Base-by-base conservation (phyloP, 2,888 invertebrate genomes). In the Bellardia bayeri region DNA sequence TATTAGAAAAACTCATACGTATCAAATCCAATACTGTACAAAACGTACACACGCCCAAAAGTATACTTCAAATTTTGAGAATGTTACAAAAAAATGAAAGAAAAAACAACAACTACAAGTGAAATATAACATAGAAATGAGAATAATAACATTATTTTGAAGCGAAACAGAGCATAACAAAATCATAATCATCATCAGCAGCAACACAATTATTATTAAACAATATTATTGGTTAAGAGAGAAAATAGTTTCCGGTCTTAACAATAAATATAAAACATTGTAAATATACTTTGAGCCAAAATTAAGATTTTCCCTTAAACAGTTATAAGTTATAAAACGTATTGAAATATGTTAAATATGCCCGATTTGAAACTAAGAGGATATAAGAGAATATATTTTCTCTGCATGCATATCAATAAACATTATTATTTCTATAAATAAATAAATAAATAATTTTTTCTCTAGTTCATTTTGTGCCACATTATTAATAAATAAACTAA, bases 141-240 rank as follows among this genome's bases (percentile, higher is more conserved):
- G 49, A 85, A 84, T 66, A 83, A 87, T 75, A 78, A 86, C 78
- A 82, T 87, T 74, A 88, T 85, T 85, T 85, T 75, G 11, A 64
- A 76, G 42, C 79, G 72, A 76, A 82, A 64, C 87, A 76, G 76
- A 83, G 85, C 80, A 80, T 80, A 79, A 58, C 42, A 78, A 66
- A 51, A 87, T 51, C 58, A 83, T 45, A 54, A 85, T 61, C 68
- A 66, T 51, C 76, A 85, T 61, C 68, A 66, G 42, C 72, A 72
- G 33, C 63, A 80, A 51, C 14, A 58, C 56, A 71, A 72, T 63
- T 66, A 89, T 90, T 82, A 82, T 72, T 78, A 37, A 72, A 74
- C 13, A 45, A 45, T 63, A 61, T 58, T 78, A 72, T 63, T 78
- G 45, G 72, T n/a, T 64, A 33, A 45, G 54, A 23, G 69, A n/a